Percentiles rank a stretch among this genome's conserved stretches.
phyloP scores from a whole-genome alignment of 2,888 invertebrate species.

The Cenopis cana region DNA sequence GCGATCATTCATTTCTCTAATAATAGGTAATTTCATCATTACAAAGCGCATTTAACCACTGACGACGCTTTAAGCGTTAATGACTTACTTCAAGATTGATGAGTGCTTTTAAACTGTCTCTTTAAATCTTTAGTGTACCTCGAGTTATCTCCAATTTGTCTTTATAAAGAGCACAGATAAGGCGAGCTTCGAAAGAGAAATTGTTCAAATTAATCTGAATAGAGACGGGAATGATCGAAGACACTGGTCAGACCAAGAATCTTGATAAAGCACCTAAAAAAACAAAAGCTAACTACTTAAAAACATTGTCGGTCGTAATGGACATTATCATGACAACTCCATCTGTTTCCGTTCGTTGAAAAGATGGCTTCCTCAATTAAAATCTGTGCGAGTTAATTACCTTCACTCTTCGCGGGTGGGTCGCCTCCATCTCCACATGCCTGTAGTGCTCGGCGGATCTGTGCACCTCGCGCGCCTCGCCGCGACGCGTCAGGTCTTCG shows the following conservation, averaged over 20 bases:
- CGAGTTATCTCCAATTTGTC: slow-evolving; percentile 11
- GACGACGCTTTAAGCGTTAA: slow-evolving; percentile 18
- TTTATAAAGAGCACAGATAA: slow-evolving; percentile 16
- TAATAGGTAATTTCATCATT: slow-evolving; percentile 37
- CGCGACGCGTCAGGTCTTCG: slow-evolving; percentile 88
- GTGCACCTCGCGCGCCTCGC: slow-evolving; percentile 79
- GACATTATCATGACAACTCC: slow-evolving; percentile 33
- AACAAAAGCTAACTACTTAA: slow-evolving; percentile 37
- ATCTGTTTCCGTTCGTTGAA: slow-evolving; percentile 33
- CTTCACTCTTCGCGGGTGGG: slow-evolving; percentile 91
- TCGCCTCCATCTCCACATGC: slow-evolving; percentile 84
- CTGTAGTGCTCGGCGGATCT: slow-evolving; percentile 85
- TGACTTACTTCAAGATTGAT: slow-evolving; percentile 36
- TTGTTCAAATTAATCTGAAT: not conserved
- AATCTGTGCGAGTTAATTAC: slow-evolving; percentile 73
- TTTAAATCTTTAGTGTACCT: slow-evolving; percentile 9
- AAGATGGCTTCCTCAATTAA: slow-evolving; percentile 32
- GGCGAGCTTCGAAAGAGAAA: not conserved
- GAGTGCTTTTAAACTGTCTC: slow-evolving; percentile 28
- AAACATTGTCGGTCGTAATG: slow-evolving; percentile 21
- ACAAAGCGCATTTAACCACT: slow-evolving; percentile 31
- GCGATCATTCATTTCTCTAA: slow-evolving; percentile 32
- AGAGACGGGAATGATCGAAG: slow-evolving; percentile 6
- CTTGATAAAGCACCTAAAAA: slow-evolving; percentile 20
- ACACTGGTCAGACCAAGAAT: slow-evolving; percentile 1